Conservation (phyloP, 2,113 vertebrate genomes). For the Nyctereutes procyonoides region DNA sequence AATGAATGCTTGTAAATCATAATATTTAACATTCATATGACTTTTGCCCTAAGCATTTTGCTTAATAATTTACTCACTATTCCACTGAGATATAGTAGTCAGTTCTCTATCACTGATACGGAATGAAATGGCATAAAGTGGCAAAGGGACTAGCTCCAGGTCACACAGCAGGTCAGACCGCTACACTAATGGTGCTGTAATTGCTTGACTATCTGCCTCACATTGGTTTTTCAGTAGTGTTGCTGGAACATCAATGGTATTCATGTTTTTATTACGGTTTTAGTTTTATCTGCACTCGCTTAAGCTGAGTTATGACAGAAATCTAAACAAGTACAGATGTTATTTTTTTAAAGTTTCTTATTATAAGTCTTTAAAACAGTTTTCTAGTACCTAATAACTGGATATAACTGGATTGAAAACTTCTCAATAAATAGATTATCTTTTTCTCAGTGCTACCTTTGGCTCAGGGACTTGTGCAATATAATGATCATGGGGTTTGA, state of each 20-base stretch:
- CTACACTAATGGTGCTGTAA: neutral
- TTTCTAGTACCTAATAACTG: conserved; percentile 47
- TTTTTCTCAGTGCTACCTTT: conserved; percentile 32
- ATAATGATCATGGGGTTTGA: conserved; percentile 12
- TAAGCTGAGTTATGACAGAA: conserved; percentile 53
- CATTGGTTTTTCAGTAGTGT: conserved; percentile 10
- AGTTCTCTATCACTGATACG: conserved; percentile 5
- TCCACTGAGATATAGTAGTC: conserved; percentile 65
- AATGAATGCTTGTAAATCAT: conserved; percentile 79
- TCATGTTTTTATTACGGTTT: neutral
- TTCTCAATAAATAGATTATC: conserved; percentile 23
- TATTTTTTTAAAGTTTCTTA: neutral
- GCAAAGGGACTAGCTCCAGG: conserved; percentile 42
- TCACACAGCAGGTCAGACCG: conserved; percentile 39
- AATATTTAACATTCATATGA: conserved; percentile 79
- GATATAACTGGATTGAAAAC: conserved; percentile 25
- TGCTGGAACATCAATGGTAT: neutral
- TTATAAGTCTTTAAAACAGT: conserved; percentile 35
- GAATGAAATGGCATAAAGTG: conserved; percentile 55
- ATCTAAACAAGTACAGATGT: conserved; percentile 16
- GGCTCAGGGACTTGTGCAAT: neutral
- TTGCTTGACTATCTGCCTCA: neutral
- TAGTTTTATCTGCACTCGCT: neutral
- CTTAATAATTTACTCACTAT: conserved; percentile 77
- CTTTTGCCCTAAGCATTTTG: conserved; percentile 76